Evolutionary conservation across 2,888 invertebrate species (phyloP).

Genomic region (Hyppa rectilinea): DNA sequence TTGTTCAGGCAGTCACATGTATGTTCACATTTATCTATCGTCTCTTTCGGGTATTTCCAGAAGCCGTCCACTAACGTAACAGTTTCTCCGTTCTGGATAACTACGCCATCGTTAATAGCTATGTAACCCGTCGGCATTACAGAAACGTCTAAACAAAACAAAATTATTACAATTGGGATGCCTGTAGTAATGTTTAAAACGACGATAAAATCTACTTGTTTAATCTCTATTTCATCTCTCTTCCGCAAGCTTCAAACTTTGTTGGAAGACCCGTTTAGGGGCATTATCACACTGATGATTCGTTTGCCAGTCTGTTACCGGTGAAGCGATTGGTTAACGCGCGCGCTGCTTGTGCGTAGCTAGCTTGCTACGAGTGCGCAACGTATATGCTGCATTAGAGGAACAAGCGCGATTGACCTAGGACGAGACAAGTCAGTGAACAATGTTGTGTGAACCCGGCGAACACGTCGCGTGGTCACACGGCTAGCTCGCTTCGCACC

Average conservation of each 20-base stretch:
- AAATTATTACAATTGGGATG: neutral
- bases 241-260: neutral
- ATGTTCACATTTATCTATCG: slow-evolving; percentile 72
- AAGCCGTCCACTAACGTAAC: slow-evolving; percentile 75
- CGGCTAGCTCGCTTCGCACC: too few relatives aligned
- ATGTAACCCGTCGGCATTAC: slow-evolving; percentile 81
- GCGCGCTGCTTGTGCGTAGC: neutral
- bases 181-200: neutral
- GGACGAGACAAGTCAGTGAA: neutral
- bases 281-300: neutral
- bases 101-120: slow-evolving; percentile 78
- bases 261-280: neutral
- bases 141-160: slow-evolving; percentile 70
- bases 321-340: neutral
- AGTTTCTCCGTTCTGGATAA: slow-evolving; percentile 55
- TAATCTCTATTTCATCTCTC: neutral
- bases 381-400: neutral
- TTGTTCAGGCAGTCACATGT: slow-evolving; percentile 79
- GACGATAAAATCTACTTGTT: neutral
- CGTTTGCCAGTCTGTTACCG: neutral
- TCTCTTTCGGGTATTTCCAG: slow-evolving; percentile 77
- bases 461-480: neutral
- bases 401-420: neutral
- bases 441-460: neutral
- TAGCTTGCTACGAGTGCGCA: neutral